phyloP scores from a whole-genome alignment of 1,140 invertebrate species.

The Carcinoscorpius rotundicauda region DNA sequence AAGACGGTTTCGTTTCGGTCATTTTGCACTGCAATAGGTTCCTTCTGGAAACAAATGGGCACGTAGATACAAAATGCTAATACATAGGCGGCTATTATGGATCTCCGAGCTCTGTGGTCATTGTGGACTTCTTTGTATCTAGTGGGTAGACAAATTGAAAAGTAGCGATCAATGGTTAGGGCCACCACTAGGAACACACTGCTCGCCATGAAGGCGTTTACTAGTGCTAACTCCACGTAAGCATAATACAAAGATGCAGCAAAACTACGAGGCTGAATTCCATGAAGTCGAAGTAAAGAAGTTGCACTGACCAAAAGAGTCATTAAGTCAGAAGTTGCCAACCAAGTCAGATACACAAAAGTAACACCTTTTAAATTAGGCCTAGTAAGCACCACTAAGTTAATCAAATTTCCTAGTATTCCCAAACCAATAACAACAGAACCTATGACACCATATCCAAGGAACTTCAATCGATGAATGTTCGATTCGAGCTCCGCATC shows the following conservation, averaged over 20 bases:
- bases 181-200: slow-evolving; percentile 36
- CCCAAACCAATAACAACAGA: slow-evolving; percentile 54
- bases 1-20: neutral
- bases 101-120: slow-evolving; percentile 25
- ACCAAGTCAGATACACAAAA: slow-evolving; percentile 58
- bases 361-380: slow-evolving; percentile 60
- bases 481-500: neutral
- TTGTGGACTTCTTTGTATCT: slow-evolving; percentile 34
- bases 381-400: slow-evolving; percentile 54
- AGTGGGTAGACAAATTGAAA: slow-evolving; percentile 32
- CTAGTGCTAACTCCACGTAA: slow-evolving; percentile 55
- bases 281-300: slow-evolving; percentile 49
- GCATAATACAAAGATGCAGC: slow-evolving; percentile 51
- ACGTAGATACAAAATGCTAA: slow-evolving; percentile 29
- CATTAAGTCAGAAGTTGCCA: slow-evolving; percentile 45
- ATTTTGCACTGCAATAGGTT: neutral
- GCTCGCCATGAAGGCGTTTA: slow-evolving; percentile 51
- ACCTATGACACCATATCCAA: slow-evolving; percentile 53
- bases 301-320: slow-evolving; percentile 56
- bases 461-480: slow-evolving; percentile 32
- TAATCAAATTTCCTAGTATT: slow-evolving; percentile 58
- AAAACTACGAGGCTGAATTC: slow-evolving; percentile 47
- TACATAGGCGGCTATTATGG: slow-evolving; percentile 29
- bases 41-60: slow-evolving; percentile 30
- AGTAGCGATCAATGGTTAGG: slow-evolving; percentile 35